A percentile compares a stretch with the other conserved stretches of the same genome.
phyloP scores from a whole-genome alignment of 2,113 vertebrate genomes.

The Alosa alosa region DNA sequence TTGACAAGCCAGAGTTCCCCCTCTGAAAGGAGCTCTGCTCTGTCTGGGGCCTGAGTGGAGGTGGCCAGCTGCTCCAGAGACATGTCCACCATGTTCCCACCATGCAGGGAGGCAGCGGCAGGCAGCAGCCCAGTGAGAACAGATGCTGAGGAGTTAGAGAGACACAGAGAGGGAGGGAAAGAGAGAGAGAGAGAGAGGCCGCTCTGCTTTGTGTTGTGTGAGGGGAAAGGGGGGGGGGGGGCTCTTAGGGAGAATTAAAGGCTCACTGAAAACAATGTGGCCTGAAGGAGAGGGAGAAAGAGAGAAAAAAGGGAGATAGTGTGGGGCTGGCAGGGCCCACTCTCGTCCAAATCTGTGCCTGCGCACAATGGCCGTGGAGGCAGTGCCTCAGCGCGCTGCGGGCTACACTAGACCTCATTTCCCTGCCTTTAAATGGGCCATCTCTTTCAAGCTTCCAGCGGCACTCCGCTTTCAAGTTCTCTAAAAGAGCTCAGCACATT shows the following conservation, averaged over 20 bases:
- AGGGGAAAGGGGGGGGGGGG: neutral
- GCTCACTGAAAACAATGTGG: slow-evolving; percentile 59
- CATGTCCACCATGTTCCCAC: slow-evolving; percentile 45
- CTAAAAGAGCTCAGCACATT: slow-evolving; percentile 13
- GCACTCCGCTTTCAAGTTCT: neutral
- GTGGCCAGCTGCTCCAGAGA: slow-evolving; percentile 57
- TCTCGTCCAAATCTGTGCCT: slow-evolving; percentile 59
- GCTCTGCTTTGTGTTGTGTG: slow-evolving; percentile 44
- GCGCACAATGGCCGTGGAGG: slow-evolving; percentile 63
- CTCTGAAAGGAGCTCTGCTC: neutral
- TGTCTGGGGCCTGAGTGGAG: neutral
- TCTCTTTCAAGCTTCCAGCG: slow-evolving; percentile 41
- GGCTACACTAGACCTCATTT: slow-evolving; percentile 75
- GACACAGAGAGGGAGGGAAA: neutral
- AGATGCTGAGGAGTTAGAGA: slow-evolving; percentile 22
- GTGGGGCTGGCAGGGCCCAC: slow-evolving; percentile 37
- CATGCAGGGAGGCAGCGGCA: slow-evolving; percentile 48
- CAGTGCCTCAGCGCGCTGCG: slow-evolving; percentile 60
- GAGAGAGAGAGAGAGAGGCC: neutral
- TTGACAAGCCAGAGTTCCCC: neutral
- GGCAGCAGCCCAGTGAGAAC: slow-evolving; percentile 1
- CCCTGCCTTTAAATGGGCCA: slow-evolving; percentile 65
- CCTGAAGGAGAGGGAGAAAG: slow-evolving; percentile 52
- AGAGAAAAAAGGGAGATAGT: neutral
- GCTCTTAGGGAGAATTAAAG: slow-evolving; percentile 60